Base-by-base conservation (phyloP, 2,113 vertebrate genomes). In the Boleophthalmus pectinirostris region DNA sequence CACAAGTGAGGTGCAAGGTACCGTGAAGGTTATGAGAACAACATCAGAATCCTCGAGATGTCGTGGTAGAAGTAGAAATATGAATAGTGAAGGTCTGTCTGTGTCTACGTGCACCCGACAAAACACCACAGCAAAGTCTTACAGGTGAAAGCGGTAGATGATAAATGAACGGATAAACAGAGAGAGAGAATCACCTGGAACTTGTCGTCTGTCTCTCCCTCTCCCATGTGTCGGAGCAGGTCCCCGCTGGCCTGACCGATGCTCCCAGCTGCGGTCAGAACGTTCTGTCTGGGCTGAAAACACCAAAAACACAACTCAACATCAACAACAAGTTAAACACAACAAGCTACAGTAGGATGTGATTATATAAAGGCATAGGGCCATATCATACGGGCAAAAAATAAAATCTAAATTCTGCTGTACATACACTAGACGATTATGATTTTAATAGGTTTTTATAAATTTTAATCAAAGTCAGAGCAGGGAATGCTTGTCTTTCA, bases 231-330 rank as follows among this genome's bases (percentile, higher is more conserved):
- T 56, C 96, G 94, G 70, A 99, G 94, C 5, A 99, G 93, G 81
- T 99, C 97, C 64, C 98, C 97, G 0, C 97, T 99, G 79, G 97
- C 97, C 86, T 99, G 98, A 6, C 98, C 98, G 25, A 99, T 98
- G 87, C 96, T 99, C 75, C 98, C 98, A 66, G 98, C 97, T 57
- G 97, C 97, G 0, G 96, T 99, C 92, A 99, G 80, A 80, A 99
- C 97, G 0, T 97, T 99, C 94, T 99, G 98, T 66, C 97, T 95
- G 72, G 97, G 96, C 98, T 99, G 66, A 15, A 87, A 82, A 91
- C 87, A 93, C 81, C 18, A 10, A 54, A 7, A 24, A 23, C 53
- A 23, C 53, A 57, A 23, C 54, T 23, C 54, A 57, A 57, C 21
- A 57, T 57, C 54, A 23, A 21, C 54, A 23, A 21, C 54, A 57